Conservation (phyloP, 2,888 invertebrate genomes). For the Tanaodytes sp. region DNA sequence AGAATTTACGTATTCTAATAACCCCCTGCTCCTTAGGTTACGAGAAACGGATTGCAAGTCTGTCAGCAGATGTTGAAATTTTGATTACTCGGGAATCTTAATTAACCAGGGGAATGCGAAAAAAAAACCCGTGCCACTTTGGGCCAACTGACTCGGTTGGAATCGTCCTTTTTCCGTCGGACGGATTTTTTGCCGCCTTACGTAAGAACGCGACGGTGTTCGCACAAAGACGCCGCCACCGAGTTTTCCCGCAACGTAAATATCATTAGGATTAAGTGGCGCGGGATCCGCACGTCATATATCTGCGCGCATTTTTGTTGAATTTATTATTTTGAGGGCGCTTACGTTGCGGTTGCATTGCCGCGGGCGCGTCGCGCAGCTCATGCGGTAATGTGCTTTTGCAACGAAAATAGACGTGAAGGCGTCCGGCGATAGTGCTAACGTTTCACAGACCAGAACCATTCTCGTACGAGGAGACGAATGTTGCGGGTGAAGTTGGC, state of each 20-base stretch:
- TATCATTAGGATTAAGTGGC: conserved; percentile 46
- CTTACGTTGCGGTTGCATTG: conserved; percentile 26
- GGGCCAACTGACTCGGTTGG: conserved; percentile 18
- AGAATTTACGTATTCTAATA: no score
- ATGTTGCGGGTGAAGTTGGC: conserved; percentile 18
- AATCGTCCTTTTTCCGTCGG: no score
- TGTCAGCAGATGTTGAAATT: conserved; percentile 44
- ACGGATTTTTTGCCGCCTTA: conserved; percentile 22
- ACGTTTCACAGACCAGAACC: conserved; percentile 15
- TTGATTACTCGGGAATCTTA: conserved; percentile 45
- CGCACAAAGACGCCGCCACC: conserved; percentile 33
- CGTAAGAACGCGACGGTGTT: conserved; percentile 44
- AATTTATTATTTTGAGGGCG: conserved; percentile 29
- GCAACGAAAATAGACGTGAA: conserved; percentile 43
- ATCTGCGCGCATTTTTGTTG: conserved; percentile 20
- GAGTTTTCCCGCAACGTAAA: conserved; percentile 39
- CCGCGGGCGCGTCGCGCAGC: conserved; percentile 22
- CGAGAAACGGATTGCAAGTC: no score
- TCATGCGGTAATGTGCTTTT: conserved; percentile 42
- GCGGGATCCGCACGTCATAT: no score
- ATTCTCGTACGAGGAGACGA: conserved; percentile 26
- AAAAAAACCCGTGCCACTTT: conserved; percentile 31
- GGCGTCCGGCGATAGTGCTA: conserved; percentile 27
- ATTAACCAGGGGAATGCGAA: conserved; percentile 22
- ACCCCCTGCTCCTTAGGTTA: neutral